Base-by-base conservation (phyloP, 2,113 vertebrate species). In the Pardalotus punctatus region DNA sequence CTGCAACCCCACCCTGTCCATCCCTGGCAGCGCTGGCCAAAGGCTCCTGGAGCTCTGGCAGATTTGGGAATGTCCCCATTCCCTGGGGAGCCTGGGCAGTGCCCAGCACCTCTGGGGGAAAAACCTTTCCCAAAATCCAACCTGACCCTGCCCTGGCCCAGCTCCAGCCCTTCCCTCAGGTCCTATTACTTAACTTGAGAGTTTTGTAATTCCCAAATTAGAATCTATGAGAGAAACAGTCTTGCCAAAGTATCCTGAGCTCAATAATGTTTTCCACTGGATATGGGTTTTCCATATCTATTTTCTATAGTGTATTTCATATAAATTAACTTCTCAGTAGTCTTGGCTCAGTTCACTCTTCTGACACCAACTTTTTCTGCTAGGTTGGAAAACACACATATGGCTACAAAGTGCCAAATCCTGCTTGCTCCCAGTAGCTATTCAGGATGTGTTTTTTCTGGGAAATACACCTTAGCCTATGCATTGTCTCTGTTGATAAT, bases 11-110 rank as follows among this genome's bases (percentile, higher is more conserved):
- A 28, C 23, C 27, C 15, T 45, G 0, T 38, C 8, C 42, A 43
- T 17, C 42, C 15, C 60, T 24, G 23, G 29, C 36, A 58, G 10
- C 1, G 0, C 7, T 31, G 19, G n/a, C 51, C 45, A 33, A 74
- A 45, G 0, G 0, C 15, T 45, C 5, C 51, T 33, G 43, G 14
- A 38, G 43, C 19, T 66, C 23, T 66, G 77, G 23, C 77, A 88
- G 27, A 28, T 33, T 16, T 17, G 51, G 60, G 9, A 14, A 22
- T 3, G 15, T 58, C 51, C 7, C 69, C 15, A 28, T 36, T 65
- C 28, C 27, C 21, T 66, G 60, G 10, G 5, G 36, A 51, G 27
- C 33, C 33, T 65, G 33, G 0, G 0, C 60, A 81, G 33, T 15
- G 28, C 27, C 76, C 0, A 50, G 22, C 50, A 4, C 43, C 43